phyloP scores from a whole-genome alignment of 2,113 vertebrate genomes.

The Bagarius yarrelli region DNA sequence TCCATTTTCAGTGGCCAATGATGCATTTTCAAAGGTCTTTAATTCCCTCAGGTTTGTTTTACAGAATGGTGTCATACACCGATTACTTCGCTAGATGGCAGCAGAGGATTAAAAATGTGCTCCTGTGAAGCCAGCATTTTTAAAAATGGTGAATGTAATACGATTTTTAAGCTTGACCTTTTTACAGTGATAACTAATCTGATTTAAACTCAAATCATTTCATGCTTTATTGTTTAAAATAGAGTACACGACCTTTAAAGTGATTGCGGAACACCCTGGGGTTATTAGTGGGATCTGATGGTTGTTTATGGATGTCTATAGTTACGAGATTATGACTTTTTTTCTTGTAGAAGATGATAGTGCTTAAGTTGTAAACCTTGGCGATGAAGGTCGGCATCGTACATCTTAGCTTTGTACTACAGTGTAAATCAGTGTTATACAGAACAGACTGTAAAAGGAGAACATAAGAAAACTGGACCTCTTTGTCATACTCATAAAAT shows the following conservation, averaged over 20 bases:
- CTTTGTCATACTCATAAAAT: background rate
- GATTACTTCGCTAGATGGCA: background rate
- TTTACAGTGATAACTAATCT: background rate
- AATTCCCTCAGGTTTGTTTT: too few relatives aligned
- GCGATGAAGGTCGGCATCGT: background rate
- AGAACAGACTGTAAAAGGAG: background rate
- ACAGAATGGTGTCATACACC: background rate
- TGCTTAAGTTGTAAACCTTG: too few relatives aligned
- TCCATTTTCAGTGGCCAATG: background rate
- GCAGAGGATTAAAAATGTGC: background rate
- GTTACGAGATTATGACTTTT: too few relatives aligned
- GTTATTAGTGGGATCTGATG: background rate
- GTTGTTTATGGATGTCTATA: background rate
- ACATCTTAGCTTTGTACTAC: background rate
- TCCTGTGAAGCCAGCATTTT: background rate
- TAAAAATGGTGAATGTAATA: background rate
- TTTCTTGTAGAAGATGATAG: too few relatives aligned
- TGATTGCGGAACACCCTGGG: background rate
- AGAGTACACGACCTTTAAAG: background rate
- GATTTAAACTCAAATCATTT: background rate
- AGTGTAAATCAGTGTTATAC: background rate
- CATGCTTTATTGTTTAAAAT: background rate
- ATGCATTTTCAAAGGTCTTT: too few relatives aligned
- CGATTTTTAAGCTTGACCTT: background rate
- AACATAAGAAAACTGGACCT: too few relatives aligned